Percentiles rank a stretch among this genome's conserved stretches.
These are phyloP conservation scores for Bombyx mandarina DNA, from an alignment of 1,140 invertebrate genomes.

Conservation along the genomic window DNA sequence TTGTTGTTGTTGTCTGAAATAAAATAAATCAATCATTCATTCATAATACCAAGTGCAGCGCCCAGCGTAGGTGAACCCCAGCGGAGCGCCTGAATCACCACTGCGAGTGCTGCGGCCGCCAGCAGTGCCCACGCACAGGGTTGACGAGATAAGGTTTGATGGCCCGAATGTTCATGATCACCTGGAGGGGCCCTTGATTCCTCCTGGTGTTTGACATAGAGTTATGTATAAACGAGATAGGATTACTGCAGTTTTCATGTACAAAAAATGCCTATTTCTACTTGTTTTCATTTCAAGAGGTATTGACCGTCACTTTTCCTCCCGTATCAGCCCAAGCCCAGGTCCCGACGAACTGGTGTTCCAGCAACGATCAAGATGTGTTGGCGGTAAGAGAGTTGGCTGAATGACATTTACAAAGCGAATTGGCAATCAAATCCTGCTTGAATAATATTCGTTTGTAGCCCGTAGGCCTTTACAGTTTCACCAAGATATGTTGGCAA, in stretches of 20 bases:
- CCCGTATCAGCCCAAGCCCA: conserved; percentile 20
- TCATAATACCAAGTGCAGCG: conserved; percentile 13
- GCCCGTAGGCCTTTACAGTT: too few relatives aligned
- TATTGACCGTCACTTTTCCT: conserved; percentile 21
- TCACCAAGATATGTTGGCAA: too few relatives aligned
- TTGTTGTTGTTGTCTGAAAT: too few relatives aligned
- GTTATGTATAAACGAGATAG: too few relatives aligned
- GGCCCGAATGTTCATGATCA: conserved; percentile 25
- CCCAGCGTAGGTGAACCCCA: conserved; percentile 26
- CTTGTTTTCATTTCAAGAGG: neutral
- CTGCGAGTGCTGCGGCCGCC: conserved; percentile 21
- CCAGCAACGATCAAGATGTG: conserved; percentile 2
- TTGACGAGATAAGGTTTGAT: conserved; percentile 13
- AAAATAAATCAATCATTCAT: too few relatives aligned
- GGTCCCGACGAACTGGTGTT: conserved; percentile 15
- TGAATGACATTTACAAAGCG: conserved; percentile 16
- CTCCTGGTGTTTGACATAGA: neutral
- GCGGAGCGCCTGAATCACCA: conserved; percentile 68
- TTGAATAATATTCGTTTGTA: too few relatives aligned
- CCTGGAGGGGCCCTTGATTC: conserved; percentile 22
- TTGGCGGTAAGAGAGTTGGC: conserved; percentile 11
- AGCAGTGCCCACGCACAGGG: conserved; percentile 20
- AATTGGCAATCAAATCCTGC: neutral
- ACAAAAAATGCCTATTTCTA: neutral
- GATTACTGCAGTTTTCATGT: neutral